Percentiles rank a stretch among this genome's conserved stretches.
These are phyloP conservation scores for Heliconius eleuchia DNA, from an alignment of 1,140 invertebrate genomes.

Conservation along the genomic window DNA sequence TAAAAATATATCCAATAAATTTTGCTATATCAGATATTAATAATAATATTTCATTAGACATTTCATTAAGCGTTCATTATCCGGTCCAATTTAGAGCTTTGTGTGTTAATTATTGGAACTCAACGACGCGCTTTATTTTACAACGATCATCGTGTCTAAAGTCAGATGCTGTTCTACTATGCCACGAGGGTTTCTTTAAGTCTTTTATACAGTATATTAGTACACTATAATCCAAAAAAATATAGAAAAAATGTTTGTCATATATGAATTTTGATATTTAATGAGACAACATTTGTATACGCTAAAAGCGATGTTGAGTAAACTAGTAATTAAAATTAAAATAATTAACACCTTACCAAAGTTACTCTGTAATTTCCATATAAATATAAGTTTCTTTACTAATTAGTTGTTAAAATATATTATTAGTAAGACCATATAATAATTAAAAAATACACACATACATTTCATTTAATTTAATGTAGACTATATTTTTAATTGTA, in stretches of 20 bases:
- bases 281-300: neutral
- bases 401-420: neutral
- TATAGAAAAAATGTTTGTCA: neutral
- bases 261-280: neutral
- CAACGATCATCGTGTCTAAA: too few species aligned
- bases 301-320: neutral
- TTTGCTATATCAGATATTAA: too few species aligned
- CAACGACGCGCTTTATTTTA: too few species aligned
- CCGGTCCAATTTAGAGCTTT: too few species aligned
- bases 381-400: neutral
- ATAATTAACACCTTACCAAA: constrained; percentile 6
- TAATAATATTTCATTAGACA: too few species aligned
- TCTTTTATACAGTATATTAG: too few species aligned
- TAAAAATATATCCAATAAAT: too few species aligned
- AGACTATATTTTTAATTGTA: too few species aligned
- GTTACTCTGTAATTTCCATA: neutral
- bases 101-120: too few species aligned
- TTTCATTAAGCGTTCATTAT: too few species aligned
- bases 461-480: neutral
- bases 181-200: too few species aligned
- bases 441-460: neutral
- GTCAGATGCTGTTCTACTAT: too few species aligned
- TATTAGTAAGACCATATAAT: neutral
- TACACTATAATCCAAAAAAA: neutral
- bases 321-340: constrained; percentile 21